A percentile compares a stretch with the other conserved stretches of the same genome.
Conservation (phyloP, 2,888 invertebrate genomes). For the Calliopum simillimum region DNA sequence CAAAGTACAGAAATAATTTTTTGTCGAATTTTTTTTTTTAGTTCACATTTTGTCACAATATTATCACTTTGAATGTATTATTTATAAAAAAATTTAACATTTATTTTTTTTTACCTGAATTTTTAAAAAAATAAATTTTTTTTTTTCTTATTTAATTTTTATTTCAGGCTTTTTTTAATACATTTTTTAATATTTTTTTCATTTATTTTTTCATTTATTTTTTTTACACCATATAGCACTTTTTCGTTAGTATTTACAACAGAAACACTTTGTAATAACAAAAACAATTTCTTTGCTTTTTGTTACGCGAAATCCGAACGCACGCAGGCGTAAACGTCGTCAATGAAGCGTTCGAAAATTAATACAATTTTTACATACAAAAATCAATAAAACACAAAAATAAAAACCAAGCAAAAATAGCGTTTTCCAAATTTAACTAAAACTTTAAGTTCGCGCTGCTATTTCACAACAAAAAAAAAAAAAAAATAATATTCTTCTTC, state of each 20-base stretch:
- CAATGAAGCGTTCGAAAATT: conserved; percentile 3
- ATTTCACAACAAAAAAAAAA: too few relatives aligned
- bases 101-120: too few relatives aligned
- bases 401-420: background rate
- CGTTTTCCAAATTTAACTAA: background rate
- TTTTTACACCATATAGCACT: background rate
- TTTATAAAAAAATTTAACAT: too few relatives aligned
- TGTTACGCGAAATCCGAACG: conserved; percentile 12
- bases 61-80: too few relatives aligned
- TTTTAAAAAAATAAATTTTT: too few relatives aligned
- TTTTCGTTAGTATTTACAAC: background rate
- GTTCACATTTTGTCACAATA: too few relatives aligned
- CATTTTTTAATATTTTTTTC: background rate
- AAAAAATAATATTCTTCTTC: conserved; percentile 7
- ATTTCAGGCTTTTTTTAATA: background rate
- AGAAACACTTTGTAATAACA: background rate
- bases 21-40: too few relatives aligned
- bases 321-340: conserved; percentile 21
- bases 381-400: conserved; percentile 16
- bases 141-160: too few relatives aligned
- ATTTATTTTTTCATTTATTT: conserved; percentile 14
- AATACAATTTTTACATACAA: background rate
- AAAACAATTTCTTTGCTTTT: background rate
- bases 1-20: background rate
- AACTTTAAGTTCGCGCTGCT: conserved; percentile 25